Percentiles rank a stretch among this genome's conserved stretches.
Conservation (phyloP, 2,113 vertebrate species). For the Beaufortia kweichowensis region DNA sequence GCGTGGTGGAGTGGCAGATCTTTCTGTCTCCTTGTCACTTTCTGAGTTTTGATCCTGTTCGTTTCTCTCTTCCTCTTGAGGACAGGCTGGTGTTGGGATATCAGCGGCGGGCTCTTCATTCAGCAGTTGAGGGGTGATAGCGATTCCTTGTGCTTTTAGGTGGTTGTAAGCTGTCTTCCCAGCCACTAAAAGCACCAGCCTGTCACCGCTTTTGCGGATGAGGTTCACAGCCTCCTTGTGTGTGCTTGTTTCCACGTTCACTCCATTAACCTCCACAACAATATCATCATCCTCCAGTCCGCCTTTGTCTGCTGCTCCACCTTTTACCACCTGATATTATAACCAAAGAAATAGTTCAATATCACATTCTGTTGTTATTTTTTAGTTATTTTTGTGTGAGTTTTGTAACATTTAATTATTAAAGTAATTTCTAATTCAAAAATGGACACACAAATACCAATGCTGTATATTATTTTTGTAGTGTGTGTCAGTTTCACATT, state of each 20-base stretch:
- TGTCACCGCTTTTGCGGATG: conserved; percentile 74
- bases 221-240: conserved; percentile 81
- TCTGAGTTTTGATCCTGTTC: neutral
- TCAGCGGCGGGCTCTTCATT: conserved; percentile 41
- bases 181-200: conserved; percentile 81
- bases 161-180: conserved; percentile 74
- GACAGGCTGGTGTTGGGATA: conserved; percentile 31
- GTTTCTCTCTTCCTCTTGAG: conserved; percentile 17
- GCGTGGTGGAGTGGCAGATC: conserved; percentile 49
- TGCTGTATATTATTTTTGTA: too few species aligned
- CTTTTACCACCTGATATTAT: conserved; percentile 76
- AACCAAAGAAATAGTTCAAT: neutral
- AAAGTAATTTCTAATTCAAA: too few species aligned
- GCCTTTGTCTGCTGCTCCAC: conserved; percentile 76
- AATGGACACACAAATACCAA: too few species aligned
- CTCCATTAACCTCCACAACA: conserved; percentile 85
- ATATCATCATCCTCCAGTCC: conserved; percentile 82
- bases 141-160: conserved; percentile 75
- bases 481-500: too few species aligned
- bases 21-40: conserved; percentile 6
- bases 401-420: too few species aligned
- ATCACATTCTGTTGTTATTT: too few species aligned
- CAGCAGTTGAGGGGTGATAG: conserved; percentile 71
- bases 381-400: too few species aligned
- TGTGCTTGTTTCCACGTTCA: conserved; percentile 75